Evolutionary conservation across 2,113 vertebrate genomes (phyloP), one percentile per base, ranked within the genome.

Genomic region (Genyomyrus donnyi): DNA sequence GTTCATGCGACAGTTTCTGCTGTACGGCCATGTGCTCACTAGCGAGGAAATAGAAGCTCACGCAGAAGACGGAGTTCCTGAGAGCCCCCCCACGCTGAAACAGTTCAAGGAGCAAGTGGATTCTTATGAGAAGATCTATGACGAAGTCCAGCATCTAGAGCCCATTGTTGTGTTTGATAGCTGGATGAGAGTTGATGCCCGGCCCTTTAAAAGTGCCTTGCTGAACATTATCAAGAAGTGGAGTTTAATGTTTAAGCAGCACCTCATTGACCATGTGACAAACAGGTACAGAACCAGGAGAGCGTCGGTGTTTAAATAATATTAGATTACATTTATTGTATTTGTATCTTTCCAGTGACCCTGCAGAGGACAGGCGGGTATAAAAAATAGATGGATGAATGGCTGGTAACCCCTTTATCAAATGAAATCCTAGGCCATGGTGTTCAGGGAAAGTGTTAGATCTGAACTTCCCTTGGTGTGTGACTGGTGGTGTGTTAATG

Each of bases 211-310:
- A 93, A 95, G 90, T 0, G 93, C 97, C 19, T 91, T 99, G 92
- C 94, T 98, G 87, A 98, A 97, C 1, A 90, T 96, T 85, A 95
- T 98, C 86, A 98, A 97, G 92, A 97, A 94, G 91, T 99, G 98
- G 98, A 99, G 98, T 92, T 92, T 98, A 91, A 95, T 96, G 96
- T 98, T 99, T 93, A 99, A 99, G 91, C 97, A 99, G 93, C 97
- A 99, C 90, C 98, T 99, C 0, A 90, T 98, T 11, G 96, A 98
- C 89, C 95, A 96, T 0, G 97, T 99, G 56, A 99, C 95, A 0
- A 94, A 96, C 95, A 99, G 98, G 98, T 98, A 46, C 85, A 48
- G 17, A 85, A 89, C 1, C 35, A 11, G 53, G 80, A 21, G 9
- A 45, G 11, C 7, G 90, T 31, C 49, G n/a, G 49, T 35, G 24